Evolutionary conservation across 2,888 invertebrate genomes (phyloP), one percentile per base, ranked within the genome.

Genomic region (Luffia ferchaultella): DNA sequence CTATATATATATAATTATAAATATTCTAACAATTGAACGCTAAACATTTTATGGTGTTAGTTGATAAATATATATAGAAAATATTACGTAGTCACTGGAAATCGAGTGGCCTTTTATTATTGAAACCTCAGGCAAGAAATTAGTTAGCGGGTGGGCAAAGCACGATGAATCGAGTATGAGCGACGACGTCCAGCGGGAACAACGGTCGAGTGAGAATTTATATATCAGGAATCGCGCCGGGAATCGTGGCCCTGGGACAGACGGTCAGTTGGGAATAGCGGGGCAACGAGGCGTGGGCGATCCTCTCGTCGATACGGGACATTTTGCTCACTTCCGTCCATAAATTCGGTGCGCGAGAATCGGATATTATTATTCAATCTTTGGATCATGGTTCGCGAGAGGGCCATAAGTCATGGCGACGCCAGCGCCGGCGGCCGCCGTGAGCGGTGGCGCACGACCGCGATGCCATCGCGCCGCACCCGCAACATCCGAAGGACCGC

Each of bases 321-420:
- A 77, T 65, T 58, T 57, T 73, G 73, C 70, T 73, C 73, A 78
- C 77, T 80, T 78, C 79, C 76, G 78, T 76, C 78, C 78, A 82
- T 82, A 80, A 82, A 82, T 82, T 80, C 73, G 82, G 82, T 79
- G 73, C 65, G 73, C 73, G 71, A 73, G 76, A 79, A 79, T 79
- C 77, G 80, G 76, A 78, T 80, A 79, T 80, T 80, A 80, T 80
- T 79, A 82, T 82, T 82, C 80, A 82, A 82, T 82, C 82, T 77
- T 70, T 70, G 75, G 75, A 82, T 82, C 82, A 73, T 72, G 74
- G 80, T 78, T 76, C 75, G 76, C 76, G 73, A 71, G 71, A 73
- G 69, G 76, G 76, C 79, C 76, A 79, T 80, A 79, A 82, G 80
- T 82, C 79, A 80, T 73, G 72, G 76, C 76, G 70, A 76, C 77